phyloP scores from a whole-genome alignment of 2,113 vertebrate species.

The Catharus fuscescens region DNA sequence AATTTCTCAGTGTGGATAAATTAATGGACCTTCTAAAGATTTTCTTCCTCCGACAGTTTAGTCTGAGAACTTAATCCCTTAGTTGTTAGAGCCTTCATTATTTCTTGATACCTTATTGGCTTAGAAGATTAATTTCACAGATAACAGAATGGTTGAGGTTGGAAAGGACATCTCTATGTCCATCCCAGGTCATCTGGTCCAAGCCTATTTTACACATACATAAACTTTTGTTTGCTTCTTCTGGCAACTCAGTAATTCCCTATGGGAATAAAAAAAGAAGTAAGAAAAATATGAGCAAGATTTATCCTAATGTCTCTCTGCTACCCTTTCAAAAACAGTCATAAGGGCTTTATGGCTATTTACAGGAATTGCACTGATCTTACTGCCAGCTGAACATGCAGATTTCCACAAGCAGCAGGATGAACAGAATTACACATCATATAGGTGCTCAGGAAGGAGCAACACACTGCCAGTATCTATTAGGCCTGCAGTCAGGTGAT shows the following conservation, averaged over 20 bases:
- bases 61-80: not conserved
- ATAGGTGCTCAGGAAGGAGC: not conserved
- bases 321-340: not conserved
- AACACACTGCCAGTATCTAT: not conserved
- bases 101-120: not conserved
- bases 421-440: not conserved
- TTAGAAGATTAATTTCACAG: not conserved
- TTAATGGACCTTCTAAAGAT: not conserved
- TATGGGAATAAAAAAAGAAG: not conserved
- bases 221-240: not conserved
- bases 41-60: not conserved
- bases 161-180: not conserved
- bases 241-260: not conserved
- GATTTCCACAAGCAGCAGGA: not conserved
- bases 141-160: not conserved
- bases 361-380: not conserved
- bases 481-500: not conserved
- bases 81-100: not conserved
- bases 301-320: not conserved
- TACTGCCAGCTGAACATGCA: constrained; percentile 1
- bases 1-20: not conserved
- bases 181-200: not conserved
- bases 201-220: not conserved
- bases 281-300: not conserved
- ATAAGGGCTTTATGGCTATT: not conserved